Base-by-base conservation (phyloP, 2,888 invertebrate genomes). In the Zeuzera pyrina region DNA sequence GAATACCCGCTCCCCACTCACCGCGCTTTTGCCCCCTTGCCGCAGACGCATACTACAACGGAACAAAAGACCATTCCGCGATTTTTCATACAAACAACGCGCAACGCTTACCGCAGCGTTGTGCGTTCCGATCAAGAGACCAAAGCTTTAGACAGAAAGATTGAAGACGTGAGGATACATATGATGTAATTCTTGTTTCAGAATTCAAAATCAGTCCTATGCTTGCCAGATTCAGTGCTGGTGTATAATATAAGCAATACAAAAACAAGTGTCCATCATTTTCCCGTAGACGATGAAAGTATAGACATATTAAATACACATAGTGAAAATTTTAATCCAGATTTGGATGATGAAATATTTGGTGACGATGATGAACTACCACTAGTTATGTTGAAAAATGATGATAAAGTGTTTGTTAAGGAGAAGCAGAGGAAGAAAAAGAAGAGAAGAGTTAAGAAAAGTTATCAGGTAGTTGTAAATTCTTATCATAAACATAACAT, bases 331-430 rank as follows among this genome's bases (percentile, higher is more conserved):
- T 10, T 3, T 29, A 26, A 27, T 8, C 26, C 35, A 3, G 19
- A 23, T 29, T 41, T 43, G 26, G 31, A 30, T 21, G 23, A 26
- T 3, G 31, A 34, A 3, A 23, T n/a, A 1, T 33, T 34, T 24
- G 30, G 35, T 3, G 43, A 42, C 29, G 47, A 51, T 16, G 52
- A 55, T 27, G 39, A 54, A 6, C 22, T 52, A 2, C 54, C 56
- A 1, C 28, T 57, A 8, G 25, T 46, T 2, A 33, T 45, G 34
- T 32, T 54, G 4, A 45, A 37, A 27, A 36, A 36, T 8, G 31
- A 34, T 19, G 41, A 35, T 13, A 32, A 12, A 29, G 16, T 12
- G 12, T 12, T 1, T 12, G 15, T 14, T 8, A 25, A 25, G 19
- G 32, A 29, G n/a, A 14, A 13, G 16, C 37, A 14, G 19, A 22